A percentile compares a stretch with the other conserved stretches of the same genome.
These are phyloP conservation scores for Thunnus maccoyii DNA, from an alignment of 2,113 vertebrate species.

Conservation along the genomic window DNA sequence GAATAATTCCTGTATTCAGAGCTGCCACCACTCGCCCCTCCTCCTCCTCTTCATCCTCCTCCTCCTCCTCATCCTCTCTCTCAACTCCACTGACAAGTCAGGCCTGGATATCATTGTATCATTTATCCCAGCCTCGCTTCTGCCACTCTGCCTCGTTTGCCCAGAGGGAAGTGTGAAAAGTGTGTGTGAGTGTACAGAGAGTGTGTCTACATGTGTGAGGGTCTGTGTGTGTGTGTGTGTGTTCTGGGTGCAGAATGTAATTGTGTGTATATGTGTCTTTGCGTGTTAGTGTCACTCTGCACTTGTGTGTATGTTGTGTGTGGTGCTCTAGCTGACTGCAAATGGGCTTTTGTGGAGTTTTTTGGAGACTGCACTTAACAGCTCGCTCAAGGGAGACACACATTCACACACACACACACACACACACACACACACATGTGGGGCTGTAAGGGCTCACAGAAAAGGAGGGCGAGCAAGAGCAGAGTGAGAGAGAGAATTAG, in stretches of 20 bases:
- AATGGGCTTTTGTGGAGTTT: conserved; percentile 84
- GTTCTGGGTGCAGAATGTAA: conserved; percentile 43
- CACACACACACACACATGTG: conserved; percentile 47
- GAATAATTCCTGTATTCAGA: conserved; percentile 91
- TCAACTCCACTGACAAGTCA: conserved; percentile 84
- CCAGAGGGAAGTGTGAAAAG: conserved; percentile 82
- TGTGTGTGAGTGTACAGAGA: conserved; percentile 62
- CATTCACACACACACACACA: conserved; percentile 45
- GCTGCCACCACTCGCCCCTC: conserved; percentile 77
- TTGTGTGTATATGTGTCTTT: conserved; percentile 62
- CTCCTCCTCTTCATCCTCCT: conserved; percentile 71
- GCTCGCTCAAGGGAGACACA: conserved; percentile 84
- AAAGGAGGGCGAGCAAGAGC: conserved; percentile 71
- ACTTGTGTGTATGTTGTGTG: conserved; percentile 49
- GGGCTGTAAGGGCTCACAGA: conserved; percentile 73
- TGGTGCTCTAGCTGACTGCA: conserved; percentile 77
- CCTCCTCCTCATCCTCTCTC: conserved; percentile 80
- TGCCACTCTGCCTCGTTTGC: conserved; percentile 78
- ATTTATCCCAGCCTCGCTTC: conserved; percentile 84
- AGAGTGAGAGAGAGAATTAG: conserved; percentile 65
- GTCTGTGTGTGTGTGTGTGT: conserved; percentile 66
- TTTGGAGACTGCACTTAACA: conserved; percentile 86
- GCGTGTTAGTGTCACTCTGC: conserved; percentile 70
- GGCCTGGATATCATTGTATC: conserved; percentile 90
- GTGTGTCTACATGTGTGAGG: conserved; percentile 67